Evolutionary conservation across 2,797 vertebrate genomes (phyloP).

Genomic region (Garrulus glandarius): DNA sequence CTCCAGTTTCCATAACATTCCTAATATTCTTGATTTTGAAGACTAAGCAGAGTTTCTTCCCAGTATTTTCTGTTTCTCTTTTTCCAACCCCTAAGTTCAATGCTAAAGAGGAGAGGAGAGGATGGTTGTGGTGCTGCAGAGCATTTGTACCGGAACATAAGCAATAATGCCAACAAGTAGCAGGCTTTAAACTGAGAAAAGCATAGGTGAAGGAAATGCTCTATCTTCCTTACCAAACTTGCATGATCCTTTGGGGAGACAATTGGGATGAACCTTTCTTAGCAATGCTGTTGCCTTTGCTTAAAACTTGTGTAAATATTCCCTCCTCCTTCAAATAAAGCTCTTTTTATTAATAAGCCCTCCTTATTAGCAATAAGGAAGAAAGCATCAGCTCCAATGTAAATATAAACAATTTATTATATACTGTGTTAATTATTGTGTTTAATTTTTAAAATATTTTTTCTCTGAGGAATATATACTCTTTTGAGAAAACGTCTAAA

Average conservation of each 20-base stretch:
- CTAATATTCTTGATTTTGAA: constrained; percentile 34
- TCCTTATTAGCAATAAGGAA: neutral
- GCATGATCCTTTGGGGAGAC: neutral
- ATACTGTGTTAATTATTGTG: neutral
- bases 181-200: neutral
- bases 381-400: neutral
- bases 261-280: neutral
- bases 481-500: neutral
- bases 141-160: neutral
- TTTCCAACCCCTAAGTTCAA: neutral
- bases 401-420: neutral
- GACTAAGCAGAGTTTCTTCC: constrained; percentile 32
- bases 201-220: neutral
- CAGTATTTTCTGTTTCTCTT: constrained; percentile 3
- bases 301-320: neutral
- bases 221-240: neutral
- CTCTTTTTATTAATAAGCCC: fast-evolving
- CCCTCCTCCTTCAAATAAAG: neutral
- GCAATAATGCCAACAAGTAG: neutral
- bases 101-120: neutral
- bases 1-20: constrained; percentile 35
- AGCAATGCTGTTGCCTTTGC: neutral
- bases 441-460: neutral
- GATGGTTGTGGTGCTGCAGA: neutral
- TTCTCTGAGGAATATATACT: neutral